These are phyloP conservation scores for Acheta domesticus DNA, from an alignment of 2,888 invertebrate species.

Conservation along the genomic window DNA sequence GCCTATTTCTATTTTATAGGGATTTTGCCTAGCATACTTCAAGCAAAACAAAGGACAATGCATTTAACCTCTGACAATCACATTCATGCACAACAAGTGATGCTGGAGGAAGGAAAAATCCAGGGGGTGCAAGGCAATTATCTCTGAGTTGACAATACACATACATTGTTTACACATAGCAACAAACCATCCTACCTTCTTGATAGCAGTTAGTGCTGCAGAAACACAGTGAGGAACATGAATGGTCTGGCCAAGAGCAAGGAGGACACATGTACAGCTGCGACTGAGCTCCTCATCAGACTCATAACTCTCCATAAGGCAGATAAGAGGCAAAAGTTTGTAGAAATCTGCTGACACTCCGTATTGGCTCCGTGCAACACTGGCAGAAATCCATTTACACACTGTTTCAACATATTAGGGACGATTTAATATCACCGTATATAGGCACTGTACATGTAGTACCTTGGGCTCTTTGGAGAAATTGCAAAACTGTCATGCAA, in stretches of 20 bases:
- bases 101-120: too few species aligned
- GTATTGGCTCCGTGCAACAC: conserved; percentile 46
- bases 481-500: too few species aligned
- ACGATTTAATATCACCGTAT: conserved; percentile 27
- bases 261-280: conserved; percentile 63
- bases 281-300: conserved; percentile 72
- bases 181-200: conserved; percentile 46
- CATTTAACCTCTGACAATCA: too few species aligned
- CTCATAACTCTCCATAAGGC: conserved; percentile 72
- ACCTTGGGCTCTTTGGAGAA: too few species aligned
- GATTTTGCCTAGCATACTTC: too few species aligned
- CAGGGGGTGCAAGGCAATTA: too few species aligned
- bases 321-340: conserved; percentile 60
- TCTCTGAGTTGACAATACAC: too few species aligned
- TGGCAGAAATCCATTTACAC: conserved; percentile 50
- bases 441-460: conserved; percentile 12
- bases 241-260: conserved; percentile 63
- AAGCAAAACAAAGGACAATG: too few species aligned
- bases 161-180: too few species aligned
- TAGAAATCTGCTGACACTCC: conserved; percentile 57
- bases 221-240: conserved; percentile 59
- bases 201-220: conserved; percentile 56
- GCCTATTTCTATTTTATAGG: too few species aligned
- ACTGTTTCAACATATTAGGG: conserved; percentile 40
- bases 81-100: too few species aligned